A percentile compares a stretch with the other conserved stretches of the same genome.
Conservation (phyloP, 2,888 invertebrate species). For the Epinotia bilunana region DNA sequence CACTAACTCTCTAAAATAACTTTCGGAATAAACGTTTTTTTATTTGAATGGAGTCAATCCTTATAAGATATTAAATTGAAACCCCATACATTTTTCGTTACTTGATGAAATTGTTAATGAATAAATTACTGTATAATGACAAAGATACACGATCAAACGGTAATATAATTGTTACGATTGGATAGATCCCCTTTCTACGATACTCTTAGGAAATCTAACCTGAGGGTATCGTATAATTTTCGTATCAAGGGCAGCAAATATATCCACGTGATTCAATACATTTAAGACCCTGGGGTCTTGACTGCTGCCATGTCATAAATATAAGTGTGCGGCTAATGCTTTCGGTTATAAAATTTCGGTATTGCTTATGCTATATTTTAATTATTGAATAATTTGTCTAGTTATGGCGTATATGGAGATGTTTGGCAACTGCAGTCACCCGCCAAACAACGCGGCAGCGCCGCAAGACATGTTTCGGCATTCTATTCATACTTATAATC, state of each 20-base stretch:
- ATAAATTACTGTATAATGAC: not conserved
- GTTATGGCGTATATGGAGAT: slow-evolving; percentile 99
- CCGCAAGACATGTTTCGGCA: slow-evolving; percentile 92
- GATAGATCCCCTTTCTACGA: not conserved
- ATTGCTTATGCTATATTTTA: not conserved
- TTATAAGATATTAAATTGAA: no score
- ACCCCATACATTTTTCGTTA: not conserved
- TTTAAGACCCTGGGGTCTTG: not conserved
- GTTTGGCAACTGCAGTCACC: slow-evolving; percentile 94
- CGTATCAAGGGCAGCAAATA: not conserved
- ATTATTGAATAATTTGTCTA: slow-evolving; percentile 68
- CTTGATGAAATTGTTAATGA: not conserved
- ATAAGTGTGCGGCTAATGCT: slow-evolving; percentile 16
- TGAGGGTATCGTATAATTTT: not conserved
- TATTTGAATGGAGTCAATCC: no score
- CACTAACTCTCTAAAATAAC: not conserved
- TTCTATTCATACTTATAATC: slow-evolving; percentile 92
- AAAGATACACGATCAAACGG: not conserved
- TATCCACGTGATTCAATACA: not conserved
- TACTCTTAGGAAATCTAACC: not conserved
- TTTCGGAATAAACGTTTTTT: not conserved
- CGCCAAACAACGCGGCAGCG: slow-evolving; percentile 84
- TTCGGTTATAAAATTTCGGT: not conserved
- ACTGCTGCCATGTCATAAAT: not conserved
- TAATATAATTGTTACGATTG: not conserved